A percentile compares a stretch with the other conserved stretches of the same genome.
Evolutionary conservation across 2,797 vertebrate genomes (phyloP).

Genomic region (Lacerta viridis): DNA sequence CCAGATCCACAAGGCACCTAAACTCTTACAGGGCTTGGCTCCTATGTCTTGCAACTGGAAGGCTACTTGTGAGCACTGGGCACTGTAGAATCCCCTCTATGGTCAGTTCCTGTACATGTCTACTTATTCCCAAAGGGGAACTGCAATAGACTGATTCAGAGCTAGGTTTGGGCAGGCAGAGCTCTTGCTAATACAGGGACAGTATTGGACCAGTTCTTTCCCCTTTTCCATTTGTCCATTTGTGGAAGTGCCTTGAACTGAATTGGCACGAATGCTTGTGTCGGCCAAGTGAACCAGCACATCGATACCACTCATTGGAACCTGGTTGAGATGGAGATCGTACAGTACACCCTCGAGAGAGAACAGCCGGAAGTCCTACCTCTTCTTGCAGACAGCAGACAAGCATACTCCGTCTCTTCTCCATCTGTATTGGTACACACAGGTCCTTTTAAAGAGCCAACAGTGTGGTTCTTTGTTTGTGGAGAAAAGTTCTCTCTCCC

Average conservation of each 20-base stretch:
- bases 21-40: background rate
- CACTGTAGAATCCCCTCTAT: too few relatives aligned
- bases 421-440: background rate
- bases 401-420: background rate
- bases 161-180: background rate
- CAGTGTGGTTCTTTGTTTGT: background rate
- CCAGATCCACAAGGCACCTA: background rate
- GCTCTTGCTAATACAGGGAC: constrained; percentile 1
- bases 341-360: background rate
- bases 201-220: background rate
- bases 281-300: background rate
- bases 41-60: background rate
- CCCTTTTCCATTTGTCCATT: too few relatives aligned
- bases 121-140: background rate
- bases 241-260: background rate
- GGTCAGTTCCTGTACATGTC: background rate
- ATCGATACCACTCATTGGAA: background rate
- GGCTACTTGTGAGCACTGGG: constrained; percentile 5
- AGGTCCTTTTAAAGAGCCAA: background rate
- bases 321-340: background rate
- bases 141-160: background rate
- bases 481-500: background rate
- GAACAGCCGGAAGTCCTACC: background rate
- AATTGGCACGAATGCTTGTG: background rate
- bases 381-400: background rate